Evolutionary conservation across 2,113 vertebrate species (phyloP).

Genomic region (Amia ocellicauda): DNA sequence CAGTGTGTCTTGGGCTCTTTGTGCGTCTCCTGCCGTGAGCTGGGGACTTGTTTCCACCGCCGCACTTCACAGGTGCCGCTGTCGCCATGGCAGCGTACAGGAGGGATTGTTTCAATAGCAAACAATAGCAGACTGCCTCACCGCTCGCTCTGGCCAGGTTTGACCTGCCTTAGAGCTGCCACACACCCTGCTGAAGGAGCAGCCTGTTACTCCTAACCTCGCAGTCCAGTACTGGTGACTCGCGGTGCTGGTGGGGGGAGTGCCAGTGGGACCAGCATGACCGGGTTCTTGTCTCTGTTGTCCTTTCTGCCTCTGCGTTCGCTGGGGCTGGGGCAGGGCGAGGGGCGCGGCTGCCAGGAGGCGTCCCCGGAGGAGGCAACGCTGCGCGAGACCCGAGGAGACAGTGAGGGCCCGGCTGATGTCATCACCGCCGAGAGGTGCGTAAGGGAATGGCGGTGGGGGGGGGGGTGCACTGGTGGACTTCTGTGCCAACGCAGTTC

Average conservation of each 20-base stretch:
- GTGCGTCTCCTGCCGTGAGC: constrained; percentile 36
- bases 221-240: too few species aligned
- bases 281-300: constrained; percentile 80
- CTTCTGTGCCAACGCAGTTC: too few species aligned
- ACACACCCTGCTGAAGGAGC: neutral
- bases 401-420: constrained; percentile 46
- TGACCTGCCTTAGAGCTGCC: too few species aligned
- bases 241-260: too few species aligned
- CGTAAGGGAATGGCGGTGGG: neutral
- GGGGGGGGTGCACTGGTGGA: too few species aligned
- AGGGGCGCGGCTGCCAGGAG: constrained; percentile 43
- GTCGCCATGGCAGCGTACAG: constrained; percentile 69
- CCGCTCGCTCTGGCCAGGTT: too few species aligned
- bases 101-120: constrained; percentile 52
- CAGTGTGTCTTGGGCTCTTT: neutral
- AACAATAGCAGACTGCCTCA: too few species aligned
- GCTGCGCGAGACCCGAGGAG: constrained; percentile 18
- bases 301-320: constrained; percentile 76
- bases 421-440: constrained; percentile 78
- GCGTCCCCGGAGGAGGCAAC: neutral
- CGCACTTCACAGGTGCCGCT: constrained; percentile 56
- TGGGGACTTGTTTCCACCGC: constrained; percentile 35
- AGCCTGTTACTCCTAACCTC: neutral
- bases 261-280: constrained; percentile 63
- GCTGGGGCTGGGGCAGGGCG: constrained; percentile 56